Conservation (phyloP, 53 echinoderm and acorn worm species). For the Paelopatides confundens region DNA sequence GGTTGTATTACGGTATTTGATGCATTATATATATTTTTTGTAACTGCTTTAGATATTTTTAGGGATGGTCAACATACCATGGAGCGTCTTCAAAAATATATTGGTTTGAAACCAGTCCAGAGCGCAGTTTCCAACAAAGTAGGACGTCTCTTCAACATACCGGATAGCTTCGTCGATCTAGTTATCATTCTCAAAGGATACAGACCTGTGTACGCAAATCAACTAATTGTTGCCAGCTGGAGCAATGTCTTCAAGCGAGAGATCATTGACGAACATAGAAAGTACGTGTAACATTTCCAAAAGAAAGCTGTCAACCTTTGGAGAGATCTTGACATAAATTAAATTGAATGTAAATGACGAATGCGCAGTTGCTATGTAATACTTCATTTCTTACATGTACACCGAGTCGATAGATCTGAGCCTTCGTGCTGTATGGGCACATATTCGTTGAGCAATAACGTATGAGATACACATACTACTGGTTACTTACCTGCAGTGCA, state of each 20-base stretch:
- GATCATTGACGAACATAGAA: neutral
- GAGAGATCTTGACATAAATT: too few relatives aligned
- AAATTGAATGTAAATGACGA: neutral
- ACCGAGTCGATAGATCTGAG: neutral
- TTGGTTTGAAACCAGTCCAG: too few relatives aligned
- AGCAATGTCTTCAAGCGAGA: neutral
- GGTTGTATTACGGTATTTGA: too few relatives aligned
- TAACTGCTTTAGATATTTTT: too few relatives aligned
- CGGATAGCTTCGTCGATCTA: neutral
- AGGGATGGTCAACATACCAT: too few relatives aligned
- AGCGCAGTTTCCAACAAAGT: neutral
- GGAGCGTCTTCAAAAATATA: too few relatives aligned
- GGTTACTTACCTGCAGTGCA: neutral
- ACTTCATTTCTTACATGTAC: conserved; percentile 6
- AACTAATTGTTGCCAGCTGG: conserved; percentile 15
- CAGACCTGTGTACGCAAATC: neutral
- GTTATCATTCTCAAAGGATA: neutral
- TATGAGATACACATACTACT: neutral
- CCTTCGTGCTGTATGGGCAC: neutral
- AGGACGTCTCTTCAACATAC: neutral
- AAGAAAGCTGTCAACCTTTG: too few relatives aligned
- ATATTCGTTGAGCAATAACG: neutral
- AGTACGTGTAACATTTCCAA: neutral
- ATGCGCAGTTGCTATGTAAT: neutral
- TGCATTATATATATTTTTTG: too few relatives aligned